Base-by-base conservation (phyloP, 2,113 vertebrate genomes). In the Cynopterus brachyotis region DNA sequence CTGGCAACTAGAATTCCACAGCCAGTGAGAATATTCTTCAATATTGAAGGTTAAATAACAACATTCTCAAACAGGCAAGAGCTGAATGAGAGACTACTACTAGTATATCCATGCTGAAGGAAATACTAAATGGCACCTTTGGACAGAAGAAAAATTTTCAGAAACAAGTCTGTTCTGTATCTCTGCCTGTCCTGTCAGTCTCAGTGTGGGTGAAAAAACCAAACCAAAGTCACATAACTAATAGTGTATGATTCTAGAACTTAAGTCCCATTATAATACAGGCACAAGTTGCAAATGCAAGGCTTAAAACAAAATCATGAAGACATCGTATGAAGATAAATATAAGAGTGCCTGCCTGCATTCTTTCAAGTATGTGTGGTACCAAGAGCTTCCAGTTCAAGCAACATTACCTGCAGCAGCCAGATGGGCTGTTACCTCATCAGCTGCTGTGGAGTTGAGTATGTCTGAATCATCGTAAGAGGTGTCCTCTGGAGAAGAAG, bases 401-500 rank as follows among this genome's bases (percentile, higher is more conserved):
- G 16, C 0, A 13, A 8, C 50, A 35, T 87, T 96, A 99, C 99
- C 99, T 99, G 99, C 99, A 0, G 99, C 99, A 3, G 99, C 99
- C 97, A 99, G 98, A 97, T 99, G 99, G 13, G 99, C 99, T 0
- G 99, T 99, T 91, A 99, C 98, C 98, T 99, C 99, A 35, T 99
- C 99, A 0, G 99, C 98, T 0, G 99, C 99, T 0, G 99, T 99
- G 53, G 99, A 99, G 98, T 99, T 99, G 93, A 99, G 99, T 96
- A 99, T 99, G 96, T 99, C 99, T 0, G 99, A 99, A 98, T 99
- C 99, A 19, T 99, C 99, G 0, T 99, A 99, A 20, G 99, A 99
- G 13, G 99, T 99, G 70, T 99, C 99, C 55, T 99, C 99, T 0
- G 99, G 99, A 0, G 99, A 99, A 10, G 99, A 99, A 0, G 99